Percentiles rank a stretch among this genome's conserved stretches.
These are phyloP conservation scores for Mugil cephalus DNA, from an alignment of 2,113 vertebrate genomes.

Conservation along the genomic window DNA sequence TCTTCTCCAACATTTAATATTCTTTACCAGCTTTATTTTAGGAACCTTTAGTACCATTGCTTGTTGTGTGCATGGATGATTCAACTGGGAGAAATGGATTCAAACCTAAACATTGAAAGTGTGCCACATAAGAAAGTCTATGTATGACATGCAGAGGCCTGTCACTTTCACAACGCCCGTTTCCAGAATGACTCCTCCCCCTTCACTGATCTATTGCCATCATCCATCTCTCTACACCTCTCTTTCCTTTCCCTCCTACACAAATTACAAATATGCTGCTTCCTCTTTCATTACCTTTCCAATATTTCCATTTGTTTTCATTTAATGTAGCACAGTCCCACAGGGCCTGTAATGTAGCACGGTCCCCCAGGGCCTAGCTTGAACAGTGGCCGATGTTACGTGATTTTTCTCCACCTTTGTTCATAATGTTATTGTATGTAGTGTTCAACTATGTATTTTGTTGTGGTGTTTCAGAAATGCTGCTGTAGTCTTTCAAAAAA, in stretches of 20 bases:
- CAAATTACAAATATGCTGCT: constrained; percentile 9
- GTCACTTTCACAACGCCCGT: neutral
- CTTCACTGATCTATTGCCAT: constrained; percentile 5
- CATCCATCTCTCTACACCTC: constrained; percentile 14
- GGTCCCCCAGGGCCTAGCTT: neutral
- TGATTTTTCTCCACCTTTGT: neutral
- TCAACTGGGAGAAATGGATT: neutral
- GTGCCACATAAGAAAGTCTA: neutral
- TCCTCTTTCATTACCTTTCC: neutral
- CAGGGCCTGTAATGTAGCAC: neutral
- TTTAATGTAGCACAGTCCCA: neutral
- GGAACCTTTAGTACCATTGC: neutral
- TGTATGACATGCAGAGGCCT: neutral
- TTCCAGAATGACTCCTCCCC: neutral
- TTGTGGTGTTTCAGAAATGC: too few relatives aligned
- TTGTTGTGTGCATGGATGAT: neutral
- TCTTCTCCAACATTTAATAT: too few relatives aligned
- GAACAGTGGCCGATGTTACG: neutral
- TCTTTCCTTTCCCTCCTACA: constrained; percentile 3
- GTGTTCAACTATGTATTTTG: too few relatives aligned
- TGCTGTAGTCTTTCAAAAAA: too few relatives aligned
- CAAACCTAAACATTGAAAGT: neutral
- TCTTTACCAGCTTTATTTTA: neutral
- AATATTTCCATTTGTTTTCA: neutral
- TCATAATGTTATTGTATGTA: too few relatives aligned